phyloP scores from a whole-genome alignment of 2,113 vertebrate species.

The Damaliscus lunatus region DNA sequence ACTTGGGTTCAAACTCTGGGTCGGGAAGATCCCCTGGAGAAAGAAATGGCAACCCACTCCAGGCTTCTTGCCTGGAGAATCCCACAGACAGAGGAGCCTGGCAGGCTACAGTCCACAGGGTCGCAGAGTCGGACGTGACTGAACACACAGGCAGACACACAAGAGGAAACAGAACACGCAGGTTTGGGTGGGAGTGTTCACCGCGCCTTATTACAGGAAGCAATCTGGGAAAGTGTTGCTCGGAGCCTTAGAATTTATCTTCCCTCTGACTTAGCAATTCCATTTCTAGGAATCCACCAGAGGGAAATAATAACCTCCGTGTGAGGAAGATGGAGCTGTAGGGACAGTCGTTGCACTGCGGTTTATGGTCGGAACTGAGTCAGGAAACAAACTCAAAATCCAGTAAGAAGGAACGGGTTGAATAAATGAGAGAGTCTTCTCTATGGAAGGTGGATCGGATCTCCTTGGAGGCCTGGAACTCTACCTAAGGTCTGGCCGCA shows the following conservation, averaged over 20 bases:
- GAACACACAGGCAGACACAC: not conserved
- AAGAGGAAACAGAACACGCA: not conserved
- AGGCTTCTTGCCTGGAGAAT: not conserved
- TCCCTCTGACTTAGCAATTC: not conserved
- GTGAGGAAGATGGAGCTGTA: not conserved
- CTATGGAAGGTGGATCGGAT: not conserved
- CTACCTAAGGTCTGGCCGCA: not conserved
- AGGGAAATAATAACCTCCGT: not conserved
- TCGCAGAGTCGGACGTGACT: not conserved
- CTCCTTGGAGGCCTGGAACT: not conserved
- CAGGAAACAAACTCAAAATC: not conserved
- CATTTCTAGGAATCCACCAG: not conserved
- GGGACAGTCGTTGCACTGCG: not conserved
- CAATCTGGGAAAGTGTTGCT: not conserved
- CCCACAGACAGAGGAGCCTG: not conserved
- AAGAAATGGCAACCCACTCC: not conserved
- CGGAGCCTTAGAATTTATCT: not conserved
- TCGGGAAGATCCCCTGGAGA: not conserved
- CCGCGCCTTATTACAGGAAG: accelerated
- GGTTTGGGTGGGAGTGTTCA: accelerated
- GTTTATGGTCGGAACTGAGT: not conserved
- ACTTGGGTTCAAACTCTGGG: not conserved
- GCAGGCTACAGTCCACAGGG: not conserved
- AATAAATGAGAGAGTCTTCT: not conserved
- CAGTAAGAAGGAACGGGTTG: not conserved